These are phyloP conservation scores for Neolamprologus devosi DNA, from an alignment of 2,113 vertebrate species.

Conservation along the genomic window DNA sequence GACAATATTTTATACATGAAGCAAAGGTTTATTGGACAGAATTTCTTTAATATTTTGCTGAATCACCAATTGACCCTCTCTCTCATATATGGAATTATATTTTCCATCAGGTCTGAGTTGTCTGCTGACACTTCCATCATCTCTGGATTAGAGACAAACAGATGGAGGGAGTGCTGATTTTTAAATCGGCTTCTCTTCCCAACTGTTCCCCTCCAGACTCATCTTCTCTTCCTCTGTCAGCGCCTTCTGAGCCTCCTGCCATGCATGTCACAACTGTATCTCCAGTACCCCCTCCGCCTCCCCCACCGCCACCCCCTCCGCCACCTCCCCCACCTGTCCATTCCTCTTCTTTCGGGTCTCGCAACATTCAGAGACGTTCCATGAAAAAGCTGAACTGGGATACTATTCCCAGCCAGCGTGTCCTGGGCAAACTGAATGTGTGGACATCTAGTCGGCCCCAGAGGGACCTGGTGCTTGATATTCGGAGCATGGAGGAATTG, in stretches of 20 bases:
- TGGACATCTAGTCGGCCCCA: conserved; percentile 66
- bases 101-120: conserved; percentile 5
- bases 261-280: not conserved
- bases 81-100: not conserved
- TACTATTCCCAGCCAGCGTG: conserved; percentile 70
- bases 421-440: conserved; percentile 71
- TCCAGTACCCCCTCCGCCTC: not conserved
- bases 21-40: not conserved
- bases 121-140: not conserved
- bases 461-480: conserved; percentile 69
- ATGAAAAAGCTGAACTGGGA: conserved; percentile 81
- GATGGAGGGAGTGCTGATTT: conserved; percentile 48
- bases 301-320: not conserved
- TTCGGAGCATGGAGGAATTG: conserved; percentile 73
- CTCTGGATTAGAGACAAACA: not conserved
- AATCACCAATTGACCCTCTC: not conserved
- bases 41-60: not conserved
- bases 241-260: not conserved
- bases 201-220: not conserved
- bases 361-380: conserved; percentile 36
- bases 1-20: not conserved
- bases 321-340: conserved; percentile 11
- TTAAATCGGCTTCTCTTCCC: not conserved
- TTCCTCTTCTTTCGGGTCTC: not conserved
- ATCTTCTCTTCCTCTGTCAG: not conserved